Base-by-base conservation (phyloP, 1,140 invertebrate species). In the Pseudomyrmex dendroicus region DNA sequence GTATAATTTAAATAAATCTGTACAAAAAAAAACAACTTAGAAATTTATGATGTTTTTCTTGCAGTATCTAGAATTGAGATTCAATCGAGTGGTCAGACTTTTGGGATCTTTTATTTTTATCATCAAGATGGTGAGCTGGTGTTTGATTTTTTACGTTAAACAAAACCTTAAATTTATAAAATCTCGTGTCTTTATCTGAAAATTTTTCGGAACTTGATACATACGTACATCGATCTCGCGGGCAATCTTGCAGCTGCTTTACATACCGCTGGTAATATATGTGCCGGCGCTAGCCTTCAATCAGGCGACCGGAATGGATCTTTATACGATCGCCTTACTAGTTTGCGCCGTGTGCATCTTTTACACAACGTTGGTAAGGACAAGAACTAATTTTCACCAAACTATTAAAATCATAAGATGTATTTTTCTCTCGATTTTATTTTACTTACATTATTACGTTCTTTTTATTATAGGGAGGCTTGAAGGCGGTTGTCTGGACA, bases 241-340 rank as follows among this genome's bases (percentile, higher is more conserved):
- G 54, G 13, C 13, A 57, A 82, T 84, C 17, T 22, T 72, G 20
- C 87, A 94, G 93, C 73, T 97, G 64, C 95, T 98, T 67, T 98
- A 98, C 95, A 96, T 98, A 93, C 97, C 98, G 3, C 96, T 99
- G 83, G 98, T 98, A 1, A 97, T 98, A 63, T 98, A 98, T 92
- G 97, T 98, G 0, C 98, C 98, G 74, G 97, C 98, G 0, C 94
- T 98, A 91, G 98, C 98, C 10, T 96, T 99, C 87, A 97, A 97
- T 94, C 97, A 98, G 96, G 97, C 97, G 17, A 97, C 97, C 46
- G 97, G 96, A 13, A 93, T 97, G 2, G 95, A 96, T 82, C 93
- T 97, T 54, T 96, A 97, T 90, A 87, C 96, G 57, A 96, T 97
- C 48, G 96, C 97, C 62, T 94, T 96, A 5, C 90, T 96, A 15